Base-by-base conservation (phyloP, 2,797 vertebrate genomes). In the Onychomys arenicola region DNA sequence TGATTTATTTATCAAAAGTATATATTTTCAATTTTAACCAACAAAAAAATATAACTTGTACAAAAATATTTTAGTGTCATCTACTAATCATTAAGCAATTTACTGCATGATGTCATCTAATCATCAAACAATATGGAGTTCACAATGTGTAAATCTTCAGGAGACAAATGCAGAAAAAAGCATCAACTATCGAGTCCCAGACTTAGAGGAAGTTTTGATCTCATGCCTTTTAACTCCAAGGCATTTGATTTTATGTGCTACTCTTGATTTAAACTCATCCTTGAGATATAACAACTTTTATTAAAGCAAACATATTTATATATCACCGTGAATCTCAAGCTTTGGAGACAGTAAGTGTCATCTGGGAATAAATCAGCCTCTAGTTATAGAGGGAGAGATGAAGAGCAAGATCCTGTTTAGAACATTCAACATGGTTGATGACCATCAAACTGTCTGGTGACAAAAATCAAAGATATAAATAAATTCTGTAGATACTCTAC, bases 191-290 rank as follows among this genome's bases (percentile, higher is more conserved):
- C 5, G 19, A 25, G 29, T 40, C 34, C 12, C 69, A 86, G 29
- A n/a, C 29, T 73, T 77, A 96, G 2, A 94, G 16, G 1, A 89
- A 82, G 71, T 49, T 73, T 83, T 89, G 46, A 91, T 27, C 5
- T 16, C 32, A 63, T 40, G 23, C 49, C 21, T 7, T 89, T 3
- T 25, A 87, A 83, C 27, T 86, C n/a, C 19, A 94, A 57, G 55
- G 1, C n/a, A 81, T 94, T 86, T 83, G 6, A 95, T 89, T 97
- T 91, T 78, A 57, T 69, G 25, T 57, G 96, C 65, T 84, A 69
- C 5, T 57, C 17, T 86, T 85, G 46, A 94, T 32, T 85, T 81
- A 97, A 94, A 77, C 43, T 55, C 57, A 95, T 83, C 13, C 55
- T 49, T 49, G 40, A 89, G 52, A 86, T 12, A 32, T 29, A 27